Conservation (phyloP, 53 echinoderm and acorn worm species). For the Arbacia lixula region DNA sequence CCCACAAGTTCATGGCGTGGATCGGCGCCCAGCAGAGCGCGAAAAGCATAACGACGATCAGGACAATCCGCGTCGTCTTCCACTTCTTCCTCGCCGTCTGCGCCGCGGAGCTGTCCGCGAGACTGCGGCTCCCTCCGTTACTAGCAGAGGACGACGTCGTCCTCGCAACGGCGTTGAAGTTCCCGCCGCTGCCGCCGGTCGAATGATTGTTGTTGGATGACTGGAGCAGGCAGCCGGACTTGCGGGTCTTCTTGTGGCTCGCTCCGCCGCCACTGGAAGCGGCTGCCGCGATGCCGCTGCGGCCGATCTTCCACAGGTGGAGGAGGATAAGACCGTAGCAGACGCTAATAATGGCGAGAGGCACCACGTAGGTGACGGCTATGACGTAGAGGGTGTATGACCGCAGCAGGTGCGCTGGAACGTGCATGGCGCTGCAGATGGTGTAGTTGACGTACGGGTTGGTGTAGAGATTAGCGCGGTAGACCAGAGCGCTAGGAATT, state of each 20-base stretch:
- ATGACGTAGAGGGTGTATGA: constrained; percentile 70
- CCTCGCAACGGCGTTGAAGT: too few species aligned
- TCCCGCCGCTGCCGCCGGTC: neutral
- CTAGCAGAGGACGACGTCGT: too few species aligned
- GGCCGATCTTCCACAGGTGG: constrained; percentile 84
- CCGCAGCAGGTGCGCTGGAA: too few species aligned
- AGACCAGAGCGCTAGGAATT: constrained; percentile 74
- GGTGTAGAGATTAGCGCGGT: constrained; percentile 42
- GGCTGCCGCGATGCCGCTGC: constrained; percentile 51
- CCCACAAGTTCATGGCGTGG: constrained; percentile 86
- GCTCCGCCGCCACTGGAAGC: constrained; percentile 9
- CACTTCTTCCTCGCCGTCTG: constrained; percentile 90
- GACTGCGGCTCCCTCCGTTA: neutral
- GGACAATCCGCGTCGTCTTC: constrained; percentile 92
- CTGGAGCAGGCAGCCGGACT: neutral
- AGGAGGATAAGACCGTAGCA: constrained; percentile 90
- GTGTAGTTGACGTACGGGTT: neutral
- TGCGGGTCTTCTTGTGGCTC: constrained; percentile 35
- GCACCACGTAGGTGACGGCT: constrained; percentile 75
- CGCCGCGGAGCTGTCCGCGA: constrained; percentile 63
- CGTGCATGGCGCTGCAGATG: constrained; percentile 52
- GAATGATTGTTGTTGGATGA: neutral
- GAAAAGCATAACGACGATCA: constrained; percentile 86
- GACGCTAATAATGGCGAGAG: constrained; percentile 83
- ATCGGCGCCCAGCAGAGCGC: constrained; percentile 95